Percentiles rank a stretch among this genome's conserved stretches.
Conservation (phyloP, 2,797 vertebrate species). For the Sebastes alutus region DNA sequence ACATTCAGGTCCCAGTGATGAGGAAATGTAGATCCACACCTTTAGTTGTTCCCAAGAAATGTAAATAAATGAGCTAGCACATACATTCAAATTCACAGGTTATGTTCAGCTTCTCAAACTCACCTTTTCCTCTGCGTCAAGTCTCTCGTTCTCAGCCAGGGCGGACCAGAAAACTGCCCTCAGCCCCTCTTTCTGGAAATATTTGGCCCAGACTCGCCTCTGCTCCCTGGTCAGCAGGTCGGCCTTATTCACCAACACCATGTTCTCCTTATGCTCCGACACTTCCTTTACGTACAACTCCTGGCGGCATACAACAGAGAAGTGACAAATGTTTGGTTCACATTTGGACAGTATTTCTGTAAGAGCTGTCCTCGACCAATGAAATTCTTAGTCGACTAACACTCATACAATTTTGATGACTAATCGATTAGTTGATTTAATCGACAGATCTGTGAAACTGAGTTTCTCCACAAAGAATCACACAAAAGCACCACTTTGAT, state of each 20-base stretch:
- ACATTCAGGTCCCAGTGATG: not conserved
- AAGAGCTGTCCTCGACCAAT: no score
- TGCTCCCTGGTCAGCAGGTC: conserved; percentile 91
- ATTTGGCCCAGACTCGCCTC: conserved; percentile 87
- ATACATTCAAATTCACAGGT: not conserved
- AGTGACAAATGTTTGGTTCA: not conserved
- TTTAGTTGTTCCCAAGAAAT: not conserved
- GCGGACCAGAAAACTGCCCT: conserved; percentile 97
- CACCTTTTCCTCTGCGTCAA: conserved; percentile 87
- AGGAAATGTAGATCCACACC: not conserved
- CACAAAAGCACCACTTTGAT: no score
- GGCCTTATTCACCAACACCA: conserved; percentile 95
- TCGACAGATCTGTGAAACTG: no score
- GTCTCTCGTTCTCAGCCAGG: conserved; percentile 83
- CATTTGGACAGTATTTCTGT: not conserved
- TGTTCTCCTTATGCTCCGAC: conserved; percentile 89
- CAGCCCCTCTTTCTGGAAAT: conserved; percentile 90
- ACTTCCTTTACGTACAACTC: conserved; percentile 92
- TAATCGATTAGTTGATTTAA: no score
- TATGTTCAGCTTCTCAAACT: not conserved
- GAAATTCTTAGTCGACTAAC: not conserved
- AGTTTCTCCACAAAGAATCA: no score
- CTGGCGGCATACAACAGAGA: conserved; percentile 71
- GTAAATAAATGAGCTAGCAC: not conserved
- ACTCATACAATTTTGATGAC: no score